phyloP scores from a whole-genome alignment of 2,888 invertebrate genomes.

The Tromatobia lineatoria region DNA sequence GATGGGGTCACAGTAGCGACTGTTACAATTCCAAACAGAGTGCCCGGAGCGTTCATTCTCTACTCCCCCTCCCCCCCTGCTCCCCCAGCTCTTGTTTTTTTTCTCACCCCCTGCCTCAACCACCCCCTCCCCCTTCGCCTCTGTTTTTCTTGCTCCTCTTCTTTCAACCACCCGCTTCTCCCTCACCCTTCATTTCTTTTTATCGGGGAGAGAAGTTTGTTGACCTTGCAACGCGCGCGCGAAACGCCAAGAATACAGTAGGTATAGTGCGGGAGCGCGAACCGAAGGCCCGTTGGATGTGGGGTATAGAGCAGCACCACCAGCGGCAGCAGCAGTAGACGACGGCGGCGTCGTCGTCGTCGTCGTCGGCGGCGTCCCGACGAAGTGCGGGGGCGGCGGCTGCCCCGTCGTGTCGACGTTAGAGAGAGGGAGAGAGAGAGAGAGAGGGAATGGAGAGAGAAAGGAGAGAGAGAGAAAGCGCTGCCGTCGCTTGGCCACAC shows the following conservation, averaged over 20 bases:
- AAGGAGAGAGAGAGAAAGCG: conserved; percentile 39
- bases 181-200: conserved; percentile 55
- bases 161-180: conserved; percentile 34
- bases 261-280: conserved; percentile 54
- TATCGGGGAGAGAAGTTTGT: conserved; percentile 71
- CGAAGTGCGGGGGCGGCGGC: conserved; percentile 62
- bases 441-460: conserved; percentile 46
- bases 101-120: conserved; percentile 36
- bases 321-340: conserved; percentile 14
- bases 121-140: conserved; percentile 21
- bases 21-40: conserved; percentile 70
- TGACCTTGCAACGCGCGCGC: conserved; percentile 72
- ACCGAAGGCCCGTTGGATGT: conserved; percentile 51
- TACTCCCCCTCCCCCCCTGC: conserved; percentile 26
- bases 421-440: conserved; percentile 43
- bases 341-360: conserved; percentile 58
- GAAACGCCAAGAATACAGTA: conserved; percentile 71
- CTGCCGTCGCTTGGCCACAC: conserved; percentile 39
- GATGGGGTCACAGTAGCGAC: conserved; percentile 60
- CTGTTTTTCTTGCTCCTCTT: conserved; percentile 64
- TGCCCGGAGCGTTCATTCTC: conserved; percentile 43
- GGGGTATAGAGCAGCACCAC: conserved; percentile 36
- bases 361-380: conserved; percentile 66
- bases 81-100: conserved; percentile 55
- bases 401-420: conserved; percentile 22